Evolutionary conservation across 2,888 invertebrate genomes (phyloP), one percentile per base, ranked within the genome.

Genomic region (Gymnosoma rotundatum): DNA sequence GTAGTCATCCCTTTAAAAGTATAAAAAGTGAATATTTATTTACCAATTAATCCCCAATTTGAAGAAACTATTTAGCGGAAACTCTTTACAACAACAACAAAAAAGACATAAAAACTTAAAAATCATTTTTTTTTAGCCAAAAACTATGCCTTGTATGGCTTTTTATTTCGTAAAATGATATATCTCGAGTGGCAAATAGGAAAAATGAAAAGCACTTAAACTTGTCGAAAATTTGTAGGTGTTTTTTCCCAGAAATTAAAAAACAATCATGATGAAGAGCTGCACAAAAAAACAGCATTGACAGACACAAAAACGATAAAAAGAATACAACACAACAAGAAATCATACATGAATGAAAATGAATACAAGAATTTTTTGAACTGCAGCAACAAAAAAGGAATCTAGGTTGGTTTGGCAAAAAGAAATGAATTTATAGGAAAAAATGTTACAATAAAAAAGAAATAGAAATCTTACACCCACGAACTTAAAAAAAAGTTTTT

Each of bases 231-330:
- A 54, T 66, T 72, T 72, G 66, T 61, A 54, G 72, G 54, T 63
- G 50, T 72, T 61, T 66, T 54, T 79, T 63, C 0, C 16, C 16
- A 48, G 73, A 83, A 80, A 80, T 83, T 83, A 80, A 83, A 80
- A 83, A 76, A 74, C 63, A 80, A 83, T 78, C 58, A 80, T 69
- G 63, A 61, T 64, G 60, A 67, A 75, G 72, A 50, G 78, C 64
- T 75, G 50, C 25, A n/a, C n/a, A 76, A 52, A 45, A 73, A 38
- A 56, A 67, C 6, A 4, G 2, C 42, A 38, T n/a, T 36, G 9
- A 38, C 21, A 36, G 20, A 12, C 7, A 56, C 20, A 14, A 56
- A 3, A 63, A 1, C 20, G n/a, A 14, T 14, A 61, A 58, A 36
- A 21, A 38, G 12, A 42, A 69, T 18, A 14, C 25, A 69, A 20